These are phyloP conservation scores for Microtus montanus DNA, from an alignment of 2,113 vertebrate genomes.

Conservation along the genomic window DNA sequence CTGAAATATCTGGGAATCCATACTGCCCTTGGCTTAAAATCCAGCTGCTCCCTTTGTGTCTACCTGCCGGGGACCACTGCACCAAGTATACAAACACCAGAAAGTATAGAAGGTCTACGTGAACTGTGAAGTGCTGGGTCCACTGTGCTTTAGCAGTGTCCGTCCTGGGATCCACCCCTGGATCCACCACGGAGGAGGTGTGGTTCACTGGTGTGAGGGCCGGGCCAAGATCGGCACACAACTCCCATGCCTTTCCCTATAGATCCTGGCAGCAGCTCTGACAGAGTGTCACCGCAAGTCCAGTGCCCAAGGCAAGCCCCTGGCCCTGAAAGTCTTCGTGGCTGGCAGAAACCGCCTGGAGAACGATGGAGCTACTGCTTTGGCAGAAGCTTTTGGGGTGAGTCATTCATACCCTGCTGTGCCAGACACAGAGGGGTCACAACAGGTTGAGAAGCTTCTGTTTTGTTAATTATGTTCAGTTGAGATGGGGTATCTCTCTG, in stretches of 20 bases:
- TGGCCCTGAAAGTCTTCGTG: slow-evolving; percentile 94
- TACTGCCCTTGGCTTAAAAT: background rate
- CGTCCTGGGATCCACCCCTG: too few relatives aligned
- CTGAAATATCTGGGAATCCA: background rate
- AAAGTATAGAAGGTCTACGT: background rate
- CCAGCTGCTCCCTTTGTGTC: background rate
- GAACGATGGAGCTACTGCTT: slow-evolving; percentile 96
- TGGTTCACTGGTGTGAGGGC: background rate
- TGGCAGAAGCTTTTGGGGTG: slow-evolving; percentile 97
- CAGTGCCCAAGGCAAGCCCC: slow-evolving; percentile 86
- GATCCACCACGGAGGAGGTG: rapidly evolving
- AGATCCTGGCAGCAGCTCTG: slow-evolving; percentile 96
- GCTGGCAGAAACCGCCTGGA: slow-evolving; percentile 98
- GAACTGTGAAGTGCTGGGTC: background rate
- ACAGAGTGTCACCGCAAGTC: slow-evolving; percentile 92
- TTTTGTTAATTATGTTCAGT: background rate
- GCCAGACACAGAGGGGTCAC: too few relatives aligned
- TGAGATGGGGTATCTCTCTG: background rate
- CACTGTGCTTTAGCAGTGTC: background rate
- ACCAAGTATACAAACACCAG: background rate
- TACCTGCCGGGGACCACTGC: background rate
- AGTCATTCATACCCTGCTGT: slow-evolving; percentile 52
- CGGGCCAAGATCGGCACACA: background rate
- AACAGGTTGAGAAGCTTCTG: rapidly evolving
- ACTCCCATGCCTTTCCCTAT: background rate